Evolutionary conservation across 1,140 invertebrate species (phyloP).

Genomic region (Myzus persicae): DNA sequence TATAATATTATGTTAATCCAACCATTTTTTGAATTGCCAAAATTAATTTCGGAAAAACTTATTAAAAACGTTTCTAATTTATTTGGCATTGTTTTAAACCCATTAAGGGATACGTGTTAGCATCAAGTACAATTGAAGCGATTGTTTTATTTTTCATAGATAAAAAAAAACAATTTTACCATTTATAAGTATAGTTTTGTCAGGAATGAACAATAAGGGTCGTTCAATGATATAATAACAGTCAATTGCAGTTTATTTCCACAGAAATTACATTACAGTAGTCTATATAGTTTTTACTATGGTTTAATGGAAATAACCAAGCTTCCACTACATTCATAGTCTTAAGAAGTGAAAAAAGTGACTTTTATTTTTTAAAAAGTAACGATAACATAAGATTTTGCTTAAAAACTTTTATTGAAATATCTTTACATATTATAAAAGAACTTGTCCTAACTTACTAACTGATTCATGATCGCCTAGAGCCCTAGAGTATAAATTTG

Average conservation of each 20-base stretch:
- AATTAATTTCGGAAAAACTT: not conserved
- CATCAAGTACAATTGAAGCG: not conserved
- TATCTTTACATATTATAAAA: no score
- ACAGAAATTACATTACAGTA: not conserved
- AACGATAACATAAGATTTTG: not conserved
- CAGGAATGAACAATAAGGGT: not conserved
- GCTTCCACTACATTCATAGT: not conserved
- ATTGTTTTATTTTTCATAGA: not conserved
- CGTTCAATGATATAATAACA: constrained; percentile 3
- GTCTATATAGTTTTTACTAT: not conserved
- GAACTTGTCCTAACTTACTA: no score
- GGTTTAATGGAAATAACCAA: not conserved
- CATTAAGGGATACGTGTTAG: not conserved
- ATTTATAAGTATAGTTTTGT: not conserved
- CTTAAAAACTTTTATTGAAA: not conserved
- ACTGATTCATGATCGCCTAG: no score
- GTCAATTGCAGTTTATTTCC: not conserved
- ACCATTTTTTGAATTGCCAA: not conserved
- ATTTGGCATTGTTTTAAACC: not conserved
- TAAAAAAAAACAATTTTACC: not conserved
- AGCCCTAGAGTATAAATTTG: no score
- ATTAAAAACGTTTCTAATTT: not conserved
- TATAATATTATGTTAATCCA: no score
- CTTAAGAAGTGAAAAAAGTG: not conserved
- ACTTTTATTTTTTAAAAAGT: not conserved